Conservation (phyloP, 2,888 invertebrate species). For the Hypomecis punctinalis region DNA sequence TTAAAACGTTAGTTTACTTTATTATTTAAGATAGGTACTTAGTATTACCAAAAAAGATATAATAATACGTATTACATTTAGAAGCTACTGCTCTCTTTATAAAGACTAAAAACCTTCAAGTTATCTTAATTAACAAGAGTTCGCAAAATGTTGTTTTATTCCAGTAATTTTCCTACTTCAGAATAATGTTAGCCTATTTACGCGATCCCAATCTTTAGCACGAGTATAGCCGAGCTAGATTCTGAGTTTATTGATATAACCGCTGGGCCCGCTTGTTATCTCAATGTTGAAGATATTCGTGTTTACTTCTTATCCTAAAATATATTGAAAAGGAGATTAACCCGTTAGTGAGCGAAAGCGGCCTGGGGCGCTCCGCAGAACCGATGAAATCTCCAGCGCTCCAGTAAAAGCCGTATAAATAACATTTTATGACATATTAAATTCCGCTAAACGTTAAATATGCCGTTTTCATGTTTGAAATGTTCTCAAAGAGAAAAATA, state of each 20-base stretch:
- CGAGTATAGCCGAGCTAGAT: slow-evolving; percentile 1
- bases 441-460: slow-evolving; percentile 77
- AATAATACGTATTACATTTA: too few relatives aligned
- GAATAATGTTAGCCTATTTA: too few relatives aligned
- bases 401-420: slow-evolving; percentile 74
- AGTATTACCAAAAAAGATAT: too few relatives aligned
- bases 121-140: neutral
- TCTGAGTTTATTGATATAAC: slow-evolving; percentile 17
- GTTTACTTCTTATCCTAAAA: slow-evolving; percentile 43
- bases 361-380: slow-evolving; percentile 45
- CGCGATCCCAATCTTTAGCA: neutral
- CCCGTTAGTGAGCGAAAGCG: slow-evolving; percentile 50
- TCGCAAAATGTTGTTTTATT: neutral
- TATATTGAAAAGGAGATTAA: slow-evolving; percentile 57
- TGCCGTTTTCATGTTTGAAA: slow-evolving; percentile 72
- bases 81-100: too few relatives aligned
- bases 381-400: slow-evolving; percentile 67
- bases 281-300: slow-evolving; percentile 17
- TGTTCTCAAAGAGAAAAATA: slow-evolving; percentile 61
- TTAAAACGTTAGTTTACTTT: too few relatives aligned
- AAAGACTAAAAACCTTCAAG: too few relatives aligned
- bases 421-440: slow-evolving; percentile 80
- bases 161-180: neutral
- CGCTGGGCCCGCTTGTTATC: slow-evolving; percentile 17
- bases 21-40: too few relatives aligned